Conservation (phyloP, 2,888 invertebrate genomes). For the Eupithecia inturbata region DNA sequence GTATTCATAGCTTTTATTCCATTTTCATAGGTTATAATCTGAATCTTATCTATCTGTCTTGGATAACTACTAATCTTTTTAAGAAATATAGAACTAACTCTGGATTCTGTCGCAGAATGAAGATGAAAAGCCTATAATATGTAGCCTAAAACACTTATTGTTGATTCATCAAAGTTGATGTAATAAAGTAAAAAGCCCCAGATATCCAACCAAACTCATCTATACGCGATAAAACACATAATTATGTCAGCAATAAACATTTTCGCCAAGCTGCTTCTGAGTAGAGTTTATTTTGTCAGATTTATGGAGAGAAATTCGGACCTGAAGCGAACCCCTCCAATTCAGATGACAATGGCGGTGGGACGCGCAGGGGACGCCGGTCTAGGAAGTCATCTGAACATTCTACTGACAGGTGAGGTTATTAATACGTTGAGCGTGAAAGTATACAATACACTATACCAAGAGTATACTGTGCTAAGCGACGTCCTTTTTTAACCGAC, state of each 20-base stretch:
- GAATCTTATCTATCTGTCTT: too few species aligned
- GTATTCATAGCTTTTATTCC: too few species aligned
- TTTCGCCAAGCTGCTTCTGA: background rate
- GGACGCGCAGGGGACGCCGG: slow-evolving; percentile 75
- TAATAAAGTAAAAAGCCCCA: background rate
- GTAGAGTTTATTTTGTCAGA: slow-evolving; percentile 65
- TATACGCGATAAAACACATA: background rate
- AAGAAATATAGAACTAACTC: background rate
- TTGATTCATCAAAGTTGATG: background rate
- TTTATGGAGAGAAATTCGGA: slow-evolving; percentile 95
- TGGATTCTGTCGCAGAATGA: background rate
- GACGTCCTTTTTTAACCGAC: too few species aligned
- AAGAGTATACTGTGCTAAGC: too few species aligned
- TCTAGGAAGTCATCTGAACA: slow-evolving; percentile 92
- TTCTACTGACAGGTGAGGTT: slow-evolving; percentile 83
- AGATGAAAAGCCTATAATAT: background rate
- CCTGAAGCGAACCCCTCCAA: slow-evolving; percentile 77
- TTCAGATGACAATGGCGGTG: slow-evolving; percentile 82
- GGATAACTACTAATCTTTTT: too few species aligned
- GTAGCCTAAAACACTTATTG: background rate
- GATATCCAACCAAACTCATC: background rate
- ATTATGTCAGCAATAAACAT: background rate
- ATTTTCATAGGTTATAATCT: too few species aligned
- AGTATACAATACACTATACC: too few species aligned
- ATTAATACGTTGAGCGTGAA: too few species aligned